These are phyloP conservation scores for Electrona antarctica DNA, from an alignment of 2,113 vertebrate genomes.

Conservation along the genomic window DNA sequence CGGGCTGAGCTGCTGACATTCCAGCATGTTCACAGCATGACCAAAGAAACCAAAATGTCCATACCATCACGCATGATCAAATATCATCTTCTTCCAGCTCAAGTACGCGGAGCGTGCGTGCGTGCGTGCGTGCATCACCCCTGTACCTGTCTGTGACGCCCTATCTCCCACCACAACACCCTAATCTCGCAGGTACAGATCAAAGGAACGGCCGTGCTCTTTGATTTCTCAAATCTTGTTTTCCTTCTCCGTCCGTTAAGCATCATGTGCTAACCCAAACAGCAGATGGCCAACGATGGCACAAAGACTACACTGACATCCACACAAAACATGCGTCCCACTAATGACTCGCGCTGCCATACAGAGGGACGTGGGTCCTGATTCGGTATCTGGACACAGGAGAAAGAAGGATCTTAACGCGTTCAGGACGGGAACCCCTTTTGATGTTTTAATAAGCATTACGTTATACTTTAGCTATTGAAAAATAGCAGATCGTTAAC, in stretches of 20 bases:
- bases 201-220: slow-evolving; percentile 31
- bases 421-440: too few species aligned
- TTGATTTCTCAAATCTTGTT: slow-evolving; percentile 46
- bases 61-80: background rate
- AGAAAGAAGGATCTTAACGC: slow-evolving; percentile 15
- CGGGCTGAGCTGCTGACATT: slow-evolving; percentile 39
- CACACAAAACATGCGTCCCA: slow-evolving; percentile 43
- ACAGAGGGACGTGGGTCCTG: slow-evolving; percentile 6
- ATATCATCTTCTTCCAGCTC: background rate
- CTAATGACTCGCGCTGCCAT: slow-evolving; percentile 37
- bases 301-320: slow-evolving; percentile 45
- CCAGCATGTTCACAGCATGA: slow-evolving; percentile 36
- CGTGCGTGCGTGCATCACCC: slow-evolving; percentile 2
- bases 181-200: slow-evolving; percentile 61
- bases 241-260: slow-evolving; percentile 29
- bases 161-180: slow-evolving; percentile 38
- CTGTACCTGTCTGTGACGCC: slow-evolving; percentile 23
- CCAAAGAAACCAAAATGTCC: background rate
- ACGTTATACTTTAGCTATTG: too few species aligned
- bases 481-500: too few species aligned
- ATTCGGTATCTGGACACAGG: slow-evolving; percentile 7
- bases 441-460: too few species aligned
- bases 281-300: slow-evolving; percentile 49
- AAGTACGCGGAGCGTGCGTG: slow-evolving; percentile 2
- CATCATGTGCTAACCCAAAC: slow-evolving; percentile 70